A percentile compares a stretch with the other conserved stretches of the same genome.
These are phyloP conservation scores for Ptilorrhoa leucosticta DNA, from an alignment of 2,113 vertebrate species.

Conservation along the genomic window DNA sequence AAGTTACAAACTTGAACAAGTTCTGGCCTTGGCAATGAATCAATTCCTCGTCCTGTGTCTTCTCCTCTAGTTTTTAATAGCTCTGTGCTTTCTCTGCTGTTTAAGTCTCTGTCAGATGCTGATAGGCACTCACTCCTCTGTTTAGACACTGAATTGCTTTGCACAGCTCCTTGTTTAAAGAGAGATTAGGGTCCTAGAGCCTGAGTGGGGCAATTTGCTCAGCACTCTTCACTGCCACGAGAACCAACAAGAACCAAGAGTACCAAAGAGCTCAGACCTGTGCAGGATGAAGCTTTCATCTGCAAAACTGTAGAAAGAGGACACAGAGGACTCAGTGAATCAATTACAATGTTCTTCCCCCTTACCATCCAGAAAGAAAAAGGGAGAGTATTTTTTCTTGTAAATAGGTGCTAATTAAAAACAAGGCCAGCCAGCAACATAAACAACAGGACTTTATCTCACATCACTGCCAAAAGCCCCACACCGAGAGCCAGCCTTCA, in stretches of 20 bases:
- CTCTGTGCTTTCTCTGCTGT: neutral
- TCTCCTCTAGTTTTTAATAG: neutral
- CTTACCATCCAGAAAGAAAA: neutral
- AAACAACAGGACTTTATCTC: neutral
- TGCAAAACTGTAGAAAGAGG: neutral
- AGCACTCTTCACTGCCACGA: neutral
- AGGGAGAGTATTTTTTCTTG: neutral
- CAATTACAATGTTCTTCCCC: neutral
- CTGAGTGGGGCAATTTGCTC: neutral
- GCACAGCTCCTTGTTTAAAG: constrained; percentile 31
- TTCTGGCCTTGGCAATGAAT: neutral
- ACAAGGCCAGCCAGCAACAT: neutral
- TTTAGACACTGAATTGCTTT: constrained; percentile 28
- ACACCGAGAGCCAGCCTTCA: neutral
- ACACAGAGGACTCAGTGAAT: neutral
- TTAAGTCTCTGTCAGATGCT: neutral
- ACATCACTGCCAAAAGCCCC: neutral
- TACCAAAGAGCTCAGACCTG: neutral
- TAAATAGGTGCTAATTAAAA: neutral
- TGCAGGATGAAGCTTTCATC: neutral
- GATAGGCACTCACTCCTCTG: constrained; percentile 14
- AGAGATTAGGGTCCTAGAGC: constrained; percentile 23
- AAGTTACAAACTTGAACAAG: neutral
- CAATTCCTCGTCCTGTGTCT: neutral
- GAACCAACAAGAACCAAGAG: neutral